Evolutionary conservation across 1,140 invertebrate genomes (phyloP).

Genomic region (Dreissena rostriformis): DNA sequence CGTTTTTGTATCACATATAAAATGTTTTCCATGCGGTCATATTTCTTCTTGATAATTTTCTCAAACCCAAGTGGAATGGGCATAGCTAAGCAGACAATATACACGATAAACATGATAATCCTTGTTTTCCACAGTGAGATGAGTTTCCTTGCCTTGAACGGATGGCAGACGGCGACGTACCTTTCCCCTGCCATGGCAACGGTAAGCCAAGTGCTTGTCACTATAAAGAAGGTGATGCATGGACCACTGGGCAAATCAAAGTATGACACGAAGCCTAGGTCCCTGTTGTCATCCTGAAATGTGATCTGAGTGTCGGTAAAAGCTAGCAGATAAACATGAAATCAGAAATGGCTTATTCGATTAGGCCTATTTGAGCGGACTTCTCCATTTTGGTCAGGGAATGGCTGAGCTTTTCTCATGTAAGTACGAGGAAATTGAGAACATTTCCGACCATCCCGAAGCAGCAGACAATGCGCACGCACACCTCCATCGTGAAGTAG

Average conservation of each 20-base stretch:
- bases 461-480: constrained; percentile 71
- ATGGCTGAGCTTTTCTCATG: constrained; percentile 74
- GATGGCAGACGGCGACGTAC: constrained; percentile 79
- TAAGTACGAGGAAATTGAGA: constrained; percentile 77
- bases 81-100: constrained; percentile 66
- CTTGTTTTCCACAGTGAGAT: constrained; percentile 74
- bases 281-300: constrained; percentile 59
- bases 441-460: constrained; percentile 78
- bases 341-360: constrained; percentile 78
- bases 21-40: constrained; percentile 60
- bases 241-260: constrained; percentile 69
- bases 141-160: constrained; percentile 76
- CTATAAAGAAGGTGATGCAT: constrained; percentile 78
- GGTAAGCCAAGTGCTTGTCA: constrained; percentile 78
- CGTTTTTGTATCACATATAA: constrained; percentile 59
- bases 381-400: constrained; percentile 78
- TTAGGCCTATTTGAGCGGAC: constrained; percentile 78
- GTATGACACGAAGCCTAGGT: constrained; percentile 62
- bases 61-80: constrained; percentile 77
- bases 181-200: constrained; percentile 78
- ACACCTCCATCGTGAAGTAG: constrained; percentile 70
- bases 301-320: constrained; percentile 72
- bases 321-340: constrained; percentile 78
- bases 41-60: constrained; percentile 61
- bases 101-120: constrained; percentile 71